Conservation (phyloP, 2,113 vertebrate species). For the Vireo altiloquus region DNA sequence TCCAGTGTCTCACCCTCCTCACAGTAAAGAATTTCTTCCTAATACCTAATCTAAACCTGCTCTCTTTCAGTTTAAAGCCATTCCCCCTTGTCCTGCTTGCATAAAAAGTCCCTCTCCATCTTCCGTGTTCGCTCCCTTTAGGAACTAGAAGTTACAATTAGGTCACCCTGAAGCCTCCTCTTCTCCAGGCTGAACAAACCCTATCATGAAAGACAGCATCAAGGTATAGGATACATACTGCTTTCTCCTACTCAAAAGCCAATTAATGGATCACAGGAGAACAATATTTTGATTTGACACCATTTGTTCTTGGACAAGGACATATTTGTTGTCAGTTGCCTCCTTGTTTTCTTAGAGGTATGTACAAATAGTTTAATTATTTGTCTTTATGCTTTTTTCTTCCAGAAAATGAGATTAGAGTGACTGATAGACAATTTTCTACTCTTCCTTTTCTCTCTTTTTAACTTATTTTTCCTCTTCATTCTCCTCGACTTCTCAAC, state of each 20-base stretch:
- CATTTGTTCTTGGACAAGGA: neutral
- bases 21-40: neutral
- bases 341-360: neutral
- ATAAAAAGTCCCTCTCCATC: neutral
- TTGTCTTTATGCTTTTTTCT: neutral
- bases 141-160: neutral
- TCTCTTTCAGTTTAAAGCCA: neutral
- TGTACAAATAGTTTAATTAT: neutral
- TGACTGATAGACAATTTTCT: neutral
- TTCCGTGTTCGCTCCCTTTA: neutral
- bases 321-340: neutral
- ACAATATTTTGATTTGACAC: neutral
- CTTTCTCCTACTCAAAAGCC: neutral
- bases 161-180: neutral
- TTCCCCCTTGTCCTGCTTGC: neutral
- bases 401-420: neutral
- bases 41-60: neutral
- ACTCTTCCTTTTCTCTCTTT: neutral
- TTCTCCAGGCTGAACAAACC: neutral
- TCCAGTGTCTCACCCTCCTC: neutral
- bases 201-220: neutral
- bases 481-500: neutral
- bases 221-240: neutral
- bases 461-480: neutral
- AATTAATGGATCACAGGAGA: neutral